Evolutionary conservation across 2,113 vertebrate genomes (phyloP).

Genomic region (Ibidorhyncha struthersii): DNA sequence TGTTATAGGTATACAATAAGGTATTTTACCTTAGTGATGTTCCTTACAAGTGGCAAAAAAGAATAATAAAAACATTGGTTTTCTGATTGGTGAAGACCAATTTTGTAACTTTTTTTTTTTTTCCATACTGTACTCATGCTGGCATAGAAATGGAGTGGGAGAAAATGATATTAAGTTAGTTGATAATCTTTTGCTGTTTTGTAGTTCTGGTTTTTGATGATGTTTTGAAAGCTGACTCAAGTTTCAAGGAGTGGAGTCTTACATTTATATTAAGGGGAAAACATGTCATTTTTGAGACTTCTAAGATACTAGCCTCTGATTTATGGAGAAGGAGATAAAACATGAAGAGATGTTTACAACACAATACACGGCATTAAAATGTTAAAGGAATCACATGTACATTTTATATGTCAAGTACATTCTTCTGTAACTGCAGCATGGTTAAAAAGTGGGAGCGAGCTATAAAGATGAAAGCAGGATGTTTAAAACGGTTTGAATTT

Average conservation of each 20-base stretch:
- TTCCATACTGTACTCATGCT: not conserved
- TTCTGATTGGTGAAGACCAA: not conserved
- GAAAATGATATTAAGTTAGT: not conserved
- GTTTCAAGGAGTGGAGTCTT: conserved; percentile 28
- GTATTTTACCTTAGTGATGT: not conserved
- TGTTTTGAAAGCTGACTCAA: conserved; percentile 50
- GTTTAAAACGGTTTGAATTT: conserved; percentile 67
- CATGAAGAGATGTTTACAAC: conserved; percentile 59
- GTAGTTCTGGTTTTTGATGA: conserved; percentile 37
- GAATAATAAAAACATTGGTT: not conserved
- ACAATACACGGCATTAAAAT: conserved; percentile 50
- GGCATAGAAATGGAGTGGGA: not conserved
- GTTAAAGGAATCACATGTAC: conserved; percentile 36
- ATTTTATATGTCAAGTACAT: conserved; percentile 54
- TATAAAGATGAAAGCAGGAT: conserved; percentile 65
- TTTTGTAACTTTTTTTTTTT: not conserved
- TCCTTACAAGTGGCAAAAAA: not conserved
- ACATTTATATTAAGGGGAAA: conserved; percentile 54
- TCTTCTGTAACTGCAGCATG: conserved; percentile 1
- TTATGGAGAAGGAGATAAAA: conserved; percentile 62
- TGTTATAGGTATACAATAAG: not conserved
- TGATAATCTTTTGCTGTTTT: not conserved
- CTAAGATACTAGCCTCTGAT: conserved; percentile 60
- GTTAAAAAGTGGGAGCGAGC: conserved; percentile 49
- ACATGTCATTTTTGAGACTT: conserved; percentile 40